Conservation (phyloP, 2,113 vertebrate genomes). For the Podarcis muralis region DNA sequence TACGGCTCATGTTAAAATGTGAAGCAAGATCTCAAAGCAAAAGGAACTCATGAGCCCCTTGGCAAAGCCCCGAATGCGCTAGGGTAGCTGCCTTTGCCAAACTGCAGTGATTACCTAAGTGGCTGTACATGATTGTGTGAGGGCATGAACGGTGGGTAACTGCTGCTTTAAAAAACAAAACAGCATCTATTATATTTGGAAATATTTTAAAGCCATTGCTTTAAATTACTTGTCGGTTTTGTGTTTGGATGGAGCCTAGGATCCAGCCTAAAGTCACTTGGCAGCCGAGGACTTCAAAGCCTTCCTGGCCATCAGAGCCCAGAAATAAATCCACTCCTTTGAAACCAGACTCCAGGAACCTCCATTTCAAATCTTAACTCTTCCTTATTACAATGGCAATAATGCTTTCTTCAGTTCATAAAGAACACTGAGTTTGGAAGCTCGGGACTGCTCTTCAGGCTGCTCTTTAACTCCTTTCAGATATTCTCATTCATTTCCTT, state of each 20-base stretch:
- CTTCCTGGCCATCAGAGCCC: not conserved
- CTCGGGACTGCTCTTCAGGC: not conserved
- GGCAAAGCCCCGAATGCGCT: not conserved
- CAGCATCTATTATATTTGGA: not conserved
- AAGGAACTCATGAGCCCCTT: not conserved
- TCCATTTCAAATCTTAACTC: not conserved
- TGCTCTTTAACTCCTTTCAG: not conserved
- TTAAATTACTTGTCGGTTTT: not conserved
- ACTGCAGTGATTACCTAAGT: not conserved
- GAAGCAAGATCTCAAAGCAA: not conserved
- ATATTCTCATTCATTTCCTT: not conserved
- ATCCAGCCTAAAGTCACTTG: not conserved
- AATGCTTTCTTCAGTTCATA: not conserved
- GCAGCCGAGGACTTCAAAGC: constrained; percentile 4
- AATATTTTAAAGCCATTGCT: not conserved
- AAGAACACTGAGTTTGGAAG: not conserved
- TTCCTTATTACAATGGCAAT: not conserved
- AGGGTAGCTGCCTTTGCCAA: not conserved
- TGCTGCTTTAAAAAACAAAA: not conserved
- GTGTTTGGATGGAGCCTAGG: not conserved
- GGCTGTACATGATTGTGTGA: not conserved
- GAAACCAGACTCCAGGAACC: not conserved
- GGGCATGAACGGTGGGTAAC: not conserved
- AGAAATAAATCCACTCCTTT: not conserved
- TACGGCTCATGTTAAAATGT: not conserved